Conservation (phyloP, 2,113 vertebrate species). For the Quiscalus mexicanus region DNA sequence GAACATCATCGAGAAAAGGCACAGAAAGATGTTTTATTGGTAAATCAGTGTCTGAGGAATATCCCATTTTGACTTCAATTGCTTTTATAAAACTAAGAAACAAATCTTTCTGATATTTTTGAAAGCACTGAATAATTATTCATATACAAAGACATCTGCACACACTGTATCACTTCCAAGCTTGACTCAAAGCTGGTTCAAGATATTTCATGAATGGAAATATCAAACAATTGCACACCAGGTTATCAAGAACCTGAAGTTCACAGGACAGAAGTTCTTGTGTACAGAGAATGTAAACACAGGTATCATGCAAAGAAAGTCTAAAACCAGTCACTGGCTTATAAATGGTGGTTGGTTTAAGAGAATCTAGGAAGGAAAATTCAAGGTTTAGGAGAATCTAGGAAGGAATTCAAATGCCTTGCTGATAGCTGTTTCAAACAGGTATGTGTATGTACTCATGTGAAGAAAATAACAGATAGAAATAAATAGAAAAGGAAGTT, state of each 20-base stretch:
- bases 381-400: not conserved
- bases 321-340: not conserved
- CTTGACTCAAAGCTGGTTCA: not conserved
- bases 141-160: not conserved
- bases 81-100: not conserved
- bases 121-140: not conserved
- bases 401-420: not conserved
- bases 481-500: not conserved
- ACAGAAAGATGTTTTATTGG: not conserved
- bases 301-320: not conserved
- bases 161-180: not conserved
- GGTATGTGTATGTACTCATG: accelerated
- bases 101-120: not conserved
- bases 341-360: not conserved
- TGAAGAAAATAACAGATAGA: not conserved
- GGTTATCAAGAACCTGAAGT: not conserved
- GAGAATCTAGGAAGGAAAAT: not conserved
- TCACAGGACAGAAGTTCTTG: not conserved
- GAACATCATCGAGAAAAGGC: not conserved
- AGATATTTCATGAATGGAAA: not conserved
- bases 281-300: not conserved
- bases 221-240: not conserved
- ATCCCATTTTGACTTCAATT: not conserved
- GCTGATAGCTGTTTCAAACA: not conserved
- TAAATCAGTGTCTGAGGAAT: not conserved